Conservation (phyloP, 2,113 vertebrate genomes). For the Hippopotamus amphibius region DNA sequence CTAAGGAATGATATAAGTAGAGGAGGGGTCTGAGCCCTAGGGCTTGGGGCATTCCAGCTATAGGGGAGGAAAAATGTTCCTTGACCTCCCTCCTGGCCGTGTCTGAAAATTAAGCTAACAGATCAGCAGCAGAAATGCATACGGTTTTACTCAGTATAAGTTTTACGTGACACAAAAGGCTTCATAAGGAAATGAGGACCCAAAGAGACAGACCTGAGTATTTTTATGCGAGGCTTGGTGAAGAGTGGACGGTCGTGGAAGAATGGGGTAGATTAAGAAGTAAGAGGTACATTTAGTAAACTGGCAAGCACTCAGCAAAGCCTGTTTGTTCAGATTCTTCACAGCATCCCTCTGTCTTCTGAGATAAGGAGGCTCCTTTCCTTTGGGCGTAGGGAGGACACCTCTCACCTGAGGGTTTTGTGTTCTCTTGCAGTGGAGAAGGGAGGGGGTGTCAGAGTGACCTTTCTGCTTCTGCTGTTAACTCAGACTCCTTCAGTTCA, state of each 20-base stretch:
- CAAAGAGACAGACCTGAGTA: background rate
- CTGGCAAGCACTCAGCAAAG: background rate
- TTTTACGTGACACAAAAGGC: background rate
- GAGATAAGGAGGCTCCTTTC: background rate
- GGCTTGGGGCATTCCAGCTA: background rate
- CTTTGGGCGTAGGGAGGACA: background rate
- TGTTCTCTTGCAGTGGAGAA: background rate
- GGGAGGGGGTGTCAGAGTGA: background rate
- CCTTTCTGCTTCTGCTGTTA: background rate
- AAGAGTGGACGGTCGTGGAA: background rate
- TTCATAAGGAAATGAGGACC: background rate
- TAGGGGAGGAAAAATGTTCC: background rate
- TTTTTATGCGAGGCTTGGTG: background rate
- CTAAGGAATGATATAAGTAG: background rate
- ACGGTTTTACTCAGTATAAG: background rate
- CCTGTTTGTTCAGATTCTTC: background rate
- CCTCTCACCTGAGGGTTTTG: background rate
- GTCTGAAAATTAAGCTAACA: background rate
- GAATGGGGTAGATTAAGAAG: background rate
- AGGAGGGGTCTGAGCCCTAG: background rate
- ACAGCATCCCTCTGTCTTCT: background rate
- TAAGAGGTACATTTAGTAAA: background rate
- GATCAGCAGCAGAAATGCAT: background rate
- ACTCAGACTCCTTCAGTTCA: background rate
- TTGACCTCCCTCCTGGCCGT: background rate